Evolutionary conservation across 35 echinoderm and acorn worm genomes (phyloP).

Genomic region (Acanthaster planci): DNA sequence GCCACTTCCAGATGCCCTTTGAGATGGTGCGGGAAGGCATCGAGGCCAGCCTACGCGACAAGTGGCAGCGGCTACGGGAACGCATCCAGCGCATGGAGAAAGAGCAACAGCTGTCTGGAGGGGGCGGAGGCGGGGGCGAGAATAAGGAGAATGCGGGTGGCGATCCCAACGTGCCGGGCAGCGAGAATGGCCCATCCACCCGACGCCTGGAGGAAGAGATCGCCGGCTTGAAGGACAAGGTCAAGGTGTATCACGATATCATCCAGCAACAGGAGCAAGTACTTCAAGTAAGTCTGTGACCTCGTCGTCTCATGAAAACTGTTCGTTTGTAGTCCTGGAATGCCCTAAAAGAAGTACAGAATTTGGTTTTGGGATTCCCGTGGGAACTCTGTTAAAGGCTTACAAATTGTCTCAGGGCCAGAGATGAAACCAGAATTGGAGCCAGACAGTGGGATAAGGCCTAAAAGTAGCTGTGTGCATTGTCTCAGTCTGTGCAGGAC

Average conservation of each 20-base stretch:
- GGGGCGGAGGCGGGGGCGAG: constrained; percentile 24
- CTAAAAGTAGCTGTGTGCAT: not conserved
- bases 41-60: constrained; percentile 77
- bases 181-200: constrained; percentile 20
- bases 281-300: constrained; percentile 67
- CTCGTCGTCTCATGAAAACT: too few species aligned
- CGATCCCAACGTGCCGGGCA: constrained; percentile 22
- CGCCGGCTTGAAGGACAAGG: constrained; percentile 62
- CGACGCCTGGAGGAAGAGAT: constrained; percentile 62
- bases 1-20: constrained; percentile 98
- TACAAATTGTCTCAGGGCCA: not conserved
- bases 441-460: too few species aligned
- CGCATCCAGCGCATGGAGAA: constrained; percentile 93
- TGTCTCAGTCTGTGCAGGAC: constrained; percentile 53
- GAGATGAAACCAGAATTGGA: not conserved
- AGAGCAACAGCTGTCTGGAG: constrained; percentile 46
- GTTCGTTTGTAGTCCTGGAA: too few species aligned
- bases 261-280: constrained; percentile 96
- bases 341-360: not conserved
- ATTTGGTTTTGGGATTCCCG: not conserved
- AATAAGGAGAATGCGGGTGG: constrained; percentile 73
- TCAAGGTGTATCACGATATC: constrained; percentile 76
- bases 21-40: constrained; percentile 98
- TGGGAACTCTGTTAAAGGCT: not conserved
- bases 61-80: constrained; percentile 85